Evolutionary conservation across 30 jellyfish, hydroid and myxozoan species (phyloP).

Genomic region (Pelagia noctiluca): DNA sequence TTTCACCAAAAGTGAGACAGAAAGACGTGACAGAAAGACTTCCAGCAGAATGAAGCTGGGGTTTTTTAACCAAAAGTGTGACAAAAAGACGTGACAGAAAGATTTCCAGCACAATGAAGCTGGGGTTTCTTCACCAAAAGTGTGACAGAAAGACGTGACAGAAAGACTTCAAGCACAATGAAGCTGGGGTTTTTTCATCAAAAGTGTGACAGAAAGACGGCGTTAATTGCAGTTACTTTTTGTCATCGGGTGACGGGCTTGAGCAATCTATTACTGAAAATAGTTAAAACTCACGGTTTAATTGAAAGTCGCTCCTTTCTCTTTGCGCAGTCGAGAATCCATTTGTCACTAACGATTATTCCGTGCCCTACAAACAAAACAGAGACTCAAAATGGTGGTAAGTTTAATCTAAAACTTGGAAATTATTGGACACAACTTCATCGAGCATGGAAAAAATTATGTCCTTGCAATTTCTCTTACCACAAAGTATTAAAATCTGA

Average conservation of each 20-base stretch:
- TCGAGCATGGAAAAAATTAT: not conserved
- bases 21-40: too few relatives aligned
- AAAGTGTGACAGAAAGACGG: not conserved
- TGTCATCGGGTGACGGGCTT: not conserved
- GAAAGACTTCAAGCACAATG: too few relatives aligned
- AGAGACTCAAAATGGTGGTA: too few relatives aligned
- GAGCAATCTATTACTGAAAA: not conserved
- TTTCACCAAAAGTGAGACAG: not conserved
- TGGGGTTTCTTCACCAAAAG: too few relatives aligned
- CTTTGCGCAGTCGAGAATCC: constrained; percentile 79
- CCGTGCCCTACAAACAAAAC: constrained; percentile 86
- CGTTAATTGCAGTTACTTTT: not conserved
- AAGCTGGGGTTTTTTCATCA: too few relatives aligned
- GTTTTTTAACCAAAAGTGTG: too few relatives aligned
- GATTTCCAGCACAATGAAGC: too few relatives aligned
- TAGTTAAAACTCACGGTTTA: constrained; percentile 50
- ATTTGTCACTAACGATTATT: constrained; percentile 71
- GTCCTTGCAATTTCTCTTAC: not conserved
- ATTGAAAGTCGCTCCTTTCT: constrained; percentile 63
- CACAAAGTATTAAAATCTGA: not conserved
- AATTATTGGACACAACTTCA: not conserved
- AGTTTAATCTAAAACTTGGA: too few relatives aligned
- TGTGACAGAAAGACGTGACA: too few relatives aligned
- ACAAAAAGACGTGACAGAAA: too few relatives aligned
- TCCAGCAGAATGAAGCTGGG: too few relatives aligned